Evolutionary conservation across 1,140 invertebrate species (phyloP), one percentile per base, ranked within the genome.

Genomic region (Apis cerana): DNA sequence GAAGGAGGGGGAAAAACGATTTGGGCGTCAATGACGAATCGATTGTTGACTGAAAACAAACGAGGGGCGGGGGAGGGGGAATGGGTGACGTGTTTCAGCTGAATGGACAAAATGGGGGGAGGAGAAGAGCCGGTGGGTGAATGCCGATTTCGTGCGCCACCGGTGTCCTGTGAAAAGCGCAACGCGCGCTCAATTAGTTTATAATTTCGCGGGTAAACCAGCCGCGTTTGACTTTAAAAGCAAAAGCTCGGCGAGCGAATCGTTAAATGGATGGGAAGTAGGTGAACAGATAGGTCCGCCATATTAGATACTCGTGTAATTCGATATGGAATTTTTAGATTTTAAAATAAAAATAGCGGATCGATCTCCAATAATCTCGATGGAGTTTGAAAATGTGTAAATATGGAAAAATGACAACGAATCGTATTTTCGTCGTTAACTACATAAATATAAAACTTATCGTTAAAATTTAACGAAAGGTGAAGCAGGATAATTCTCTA

Each of bases 1-100:
- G 76, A 82, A 82, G 33, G 3, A 3, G 17, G 8, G 54, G 11
- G 21, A 61, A 76, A 82, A 82, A 82, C 80, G 80, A 69, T 82
- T 84, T 61, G 27, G 13, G 56, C 82, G 82, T 68, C 77, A 75
- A 84, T 80, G 82, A 80, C 77, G 69, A 75, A 75, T 80, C 77
- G 78, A 80, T 80, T 80, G 80, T 76, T 82, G 80, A 82, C 56
- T 23, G 77, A 68, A 80, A 80, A 82, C 80, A 82, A 82, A 82
- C 74, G 72, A 33, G 59, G 19, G 33, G 1, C 74, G 72, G n/a
- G 52, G 19, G 33, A 10, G 21, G 19, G 1, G 7, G 13, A 23
- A 5, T 12, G 71, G 33, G 1, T 17, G 23, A 48, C 43, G 54
- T 54, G 23, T 59, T 43, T 52, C 72, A 23, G 33, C 19, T 21